Conservation (phyloP, 2,888 invertebrate species). For the Cecidostiba fungosa region DNA sequence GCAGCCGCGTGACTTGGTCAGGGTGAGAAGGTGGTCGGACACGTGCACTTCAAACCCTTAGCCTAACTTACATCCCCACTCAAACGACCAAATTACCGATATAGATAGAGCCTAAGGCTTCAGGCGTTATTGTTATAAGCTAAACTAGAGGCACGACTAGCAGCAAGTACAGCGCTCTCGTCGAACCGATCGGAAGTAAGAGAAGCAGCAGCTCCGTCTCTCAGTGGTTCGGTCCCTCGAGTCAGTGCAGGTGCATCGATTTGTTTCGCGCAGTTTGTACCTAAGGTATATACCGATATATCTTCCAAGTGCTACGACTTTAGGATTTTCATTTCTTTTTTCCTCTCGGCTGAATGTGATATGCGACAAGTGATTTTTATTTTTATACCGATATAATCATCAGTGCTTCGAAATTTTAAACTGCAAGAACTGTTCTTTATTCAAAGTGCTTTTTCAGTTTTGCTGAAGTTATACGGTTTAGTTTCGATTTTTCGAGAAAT, state of each 20-base stretch:
- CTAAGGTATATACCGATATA: slow-evolving; percentile 68
- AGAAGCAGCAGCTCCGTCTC: not conserved
- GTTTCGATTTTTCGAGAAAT: no score
- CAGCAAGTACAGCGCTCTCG: slow-evolving; percentile 70
- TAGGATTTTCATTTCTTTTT: not conserved
- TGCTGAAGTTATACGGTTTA: not conserved
- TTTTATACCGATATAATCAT: not conserved
- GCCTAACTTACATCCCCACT: slow-evolving; percentile 59
- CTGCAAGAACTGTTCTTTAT: not conserved
- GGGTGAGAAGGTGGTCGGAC: slow-evolving; percentile 50
- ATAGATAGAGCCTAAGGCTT: slow-evolving; percentile 9
- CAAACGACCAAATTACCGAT: not conserved
- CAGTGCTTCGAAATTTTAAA: not conserved
- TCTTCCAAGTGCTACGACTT: not conserved
- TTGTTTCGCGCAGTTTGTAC: slow-evolving; percentile 66
- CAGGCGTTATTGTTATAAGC: slow-evolving; percentile 70
- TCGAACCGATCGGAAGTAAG: slow-evolving; percentile 62
- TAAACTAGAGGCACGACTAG: slow-evolving; percentile 77
- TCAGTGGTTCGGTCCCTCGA: slow-evolving; percentile 56
- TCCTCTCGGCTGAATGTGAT: not conserved
- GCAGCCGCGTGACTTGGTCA: slow-evolving; percentile 40
- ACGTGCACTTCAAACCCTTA: slow-evolving; percentile 18
- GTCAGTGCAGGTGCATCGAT: slow-evolving; percentile 71
- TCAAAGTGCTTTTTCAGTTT: not conserved
- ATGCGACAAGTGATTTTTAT: slow-evolving; percentile 13